Conservation (phyloP, 2,113 vertebrate genomes). For the Atrichornis clamosus region DNA sequence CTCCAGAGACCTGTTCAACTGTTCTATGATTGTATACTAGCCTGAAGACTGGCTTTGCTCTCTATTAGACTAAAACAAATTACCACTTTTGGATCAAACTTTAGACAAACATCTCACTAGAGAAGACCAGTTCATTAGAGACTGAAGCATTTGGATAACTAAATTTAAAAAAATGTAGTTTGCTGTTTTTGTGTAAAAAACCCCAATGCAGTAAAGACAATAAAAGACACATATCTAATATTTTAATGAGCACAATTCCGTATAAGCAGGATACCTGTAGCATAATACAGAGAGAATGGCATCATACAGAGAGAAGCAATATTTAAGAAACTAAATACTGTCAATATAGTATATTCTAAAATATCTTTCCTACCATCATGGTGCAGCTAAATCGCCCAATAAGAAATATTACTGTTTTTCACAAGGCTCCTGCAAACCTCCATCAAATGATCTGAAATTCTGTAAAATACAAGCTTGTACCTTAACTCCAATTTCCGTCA, state of each 20-base stretch:
- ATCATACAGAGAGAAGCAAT: not conserved
- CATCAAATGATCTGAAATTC: conserved; percentile 66
- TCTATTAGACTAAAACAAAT: not conserved
- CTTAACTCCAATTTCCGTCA: conserved; percentile 70
- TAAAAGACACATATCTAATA: not conserved
- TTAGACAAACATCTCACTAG: not conserved
- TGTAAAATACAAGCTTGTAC: conserved; percentile 63
- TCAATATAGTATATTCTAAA: conserved; percentile 11
- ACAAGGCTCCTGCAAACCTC: conserved; percentile 55
- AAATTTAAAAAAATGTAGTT: not conserved
- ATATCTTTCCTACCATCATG: not conserved
- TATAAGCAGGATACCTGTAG: not conserved
- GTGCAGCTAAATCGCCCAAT: conserved; percentile 18
- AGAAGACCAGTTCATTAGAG: not conserved
- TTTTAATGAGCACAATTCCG: conserved; percentile 18
- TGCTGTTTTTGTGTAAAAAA: not conserved
- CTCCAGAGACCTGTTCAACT: rapidly evolving
- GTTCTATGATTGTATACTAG: not conserved
- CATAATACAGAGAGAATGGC: not conserved
- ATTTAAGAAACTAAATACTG: conserved; percentile 34
- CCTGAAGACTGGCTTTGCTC: not conserved
- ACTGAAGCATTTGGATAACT: not conserved
- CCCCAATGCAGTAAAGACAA: not conserved
- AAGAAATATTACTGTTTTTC: conserved; percentile 59
- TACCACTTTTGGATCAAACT: not conserved